Evolutionary conservation across 2,113 vertebrate genomes (phyloP), one percentile per base, ranked within the genome.

Genomic region (Delphinus delphis): DNA sequence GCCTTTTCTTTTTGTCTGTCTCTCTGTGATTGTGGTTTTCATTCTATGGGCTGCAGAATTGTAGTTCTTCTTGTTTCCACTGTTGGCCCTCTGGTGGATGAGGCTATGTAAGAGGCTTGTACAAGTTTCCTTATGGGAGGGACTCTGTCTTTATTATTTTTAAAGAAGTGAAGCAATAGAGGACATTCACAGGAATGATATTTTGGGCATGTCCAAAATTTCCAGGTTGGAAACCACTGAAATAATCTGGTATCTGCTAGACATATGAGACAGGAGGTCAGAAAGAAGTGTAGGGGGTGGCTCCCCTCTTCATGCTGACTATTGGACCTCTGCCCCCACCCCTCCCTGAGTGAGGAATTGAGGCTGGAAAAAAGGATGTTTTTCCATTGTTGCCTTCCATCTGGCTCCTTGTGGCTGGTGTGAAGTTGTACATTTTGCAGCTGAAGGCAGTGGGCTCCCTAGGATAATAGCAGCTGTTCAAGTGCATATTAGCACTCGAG

Each of bases 381-480:
- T 62, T 58, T 79, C 73, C 10, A 1, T 26, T 18, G 12, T 67
- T 65, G 47, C 81, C 65, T 76, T 58, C 74, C 58, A 0, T 60
- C 79, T 92, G 89, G 80, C 83, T 96, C 82, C 95, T 38, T 89
- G 88, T 2, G 97, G 77, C 73, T 94, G 74, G 76, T 84, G 95
- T 47, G 58, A 97, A 90, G 88, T 44, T 92, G 70, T 53, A 84
- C 89, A 83, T 90, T 96, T 95, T 82, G 83, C 86, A 93, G 97
- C 97, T 88, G 93, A 95, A 97, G 96, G 71, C 88, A 62, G 93
- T 77, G 96, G 93, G 87, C 89, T 97, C 96, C 97, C 93, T 68
- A 38, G 92, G 96, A 97, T 96, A 97, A 97, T 63, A 96, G 97
- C 97, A 98, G 97, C 98, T 98, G 96, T 93, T 97, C 93, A 77